A percentile compares a stretch with the other conserved stretches of the same genome.
Conservation (phyloP, 2,797 vertebrate species). For the Peromyscus nudipes region DNA sequence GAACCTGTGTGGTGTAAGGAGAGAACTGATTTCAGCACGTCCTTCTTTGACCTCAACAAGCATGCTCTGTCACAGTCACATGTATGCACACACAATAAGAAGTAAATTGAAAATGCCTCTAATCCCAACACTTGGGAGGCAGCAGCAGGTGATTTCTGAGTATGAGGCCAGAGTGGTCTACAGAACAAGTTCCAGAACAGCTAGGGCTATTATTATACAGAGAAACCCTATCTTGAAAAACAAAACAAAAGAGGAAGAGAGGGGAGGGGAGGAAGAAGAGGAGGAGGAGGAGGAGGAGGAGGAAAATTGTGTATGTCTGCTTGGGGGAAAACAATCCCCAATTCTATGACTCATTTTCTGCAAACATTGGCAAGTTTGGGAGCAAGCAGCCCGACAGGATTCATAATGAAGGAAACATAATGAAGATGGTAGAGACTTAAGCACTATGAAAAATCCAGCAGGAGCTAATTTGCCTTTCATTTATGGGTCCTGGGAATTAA, state of each 20-base stretch:
- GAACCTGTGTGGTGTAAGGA: not conserved
- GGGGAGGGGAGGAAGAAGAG: not conserved
- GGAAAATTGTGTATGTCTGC: not conserved
- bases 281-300: too few species aligned
- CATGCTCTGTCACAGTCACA: not conserved
- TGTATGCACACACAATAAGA: not conserved
- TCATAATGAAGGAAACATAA: slow-evolving; percentile 14
- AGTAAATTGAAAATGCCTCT: not conserved
- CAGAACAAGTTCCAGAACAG: not conserved
- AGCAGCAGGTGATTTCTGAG: not conserved
- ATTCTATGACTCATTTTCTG: slow-evolving; percentile 33
- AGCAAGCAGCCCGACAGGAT: not conserved
- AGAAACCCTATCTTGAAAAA: not conserved
- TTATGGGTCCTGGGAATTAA: slow-evolving; percentile 37
- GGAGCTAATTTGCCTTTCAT: slow-evolving; percentile 48
- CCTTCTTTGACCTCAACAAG: not conserved
- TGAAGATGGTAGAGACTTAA: not conserved
- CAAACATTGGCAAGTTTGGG: slow-evolving; percentile 35
- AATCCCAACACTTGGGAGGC: not conserved
- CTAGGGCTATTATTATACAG: not conserved
- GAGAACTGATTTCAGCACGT: not conserved
- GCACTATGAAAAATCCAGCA: not conserved
- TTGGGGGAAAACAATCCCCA: not conserved
- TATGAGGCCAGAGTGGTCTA: not conserved
- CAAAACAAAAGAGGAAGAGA: not conserved